These are phyloP conservation scores for Criorhina ranunculi DNA, from an alignment of 2,888 invertebrate genomes.

Conservation along the genomic window DNA sequence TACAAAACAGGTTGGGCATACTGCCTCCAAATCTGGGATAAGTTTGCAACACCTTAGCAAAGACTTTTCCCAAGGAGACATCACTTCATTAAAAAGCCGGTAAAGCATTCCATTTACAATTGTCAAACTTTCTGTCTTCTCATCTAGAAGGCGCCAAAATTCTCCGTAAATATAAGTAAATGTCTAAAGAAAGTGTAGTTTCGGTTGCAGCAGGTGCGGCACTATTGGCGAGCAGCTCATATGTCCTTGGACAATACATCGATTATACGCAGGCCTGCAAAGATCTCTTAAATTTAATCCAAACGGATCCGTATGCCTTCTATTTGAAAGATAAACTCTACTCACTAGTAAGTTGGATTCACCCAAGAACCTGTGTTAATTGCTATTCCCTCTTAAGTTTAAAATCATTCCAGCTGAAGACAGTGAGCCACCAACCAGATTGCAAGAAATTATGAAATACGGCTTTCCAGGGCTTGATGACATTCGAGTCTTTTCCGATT, in stretches of 20 bases:
- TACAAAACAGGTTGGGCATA: no score
- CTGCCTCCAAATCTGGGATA: no score
- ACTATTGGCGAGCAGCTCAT: slow-evolving; percentile 39
- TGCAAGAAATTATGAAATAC: slow-evolving; percentile 94
- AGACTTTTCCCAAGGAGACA: no score
- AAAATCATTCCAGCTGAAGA: neutral
- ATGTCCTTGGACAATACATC: slow-evolving; percentile 33
- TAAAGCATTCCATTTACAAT: no score
- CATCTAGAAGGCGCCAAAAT: slow-evolving; percentile 1
- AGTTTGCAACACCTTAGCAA: no score
- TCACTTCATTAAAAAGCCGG: no score
- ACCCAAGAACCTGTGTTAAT: neutral
- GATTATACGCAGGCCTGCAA: slow-evolving; percentile 17
- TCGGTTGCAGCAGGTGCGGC: slow-evolving; percentile 24
- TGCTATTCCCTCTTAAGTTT: slow-evolving; percentile 12
- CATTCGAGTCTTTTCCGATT: slow-evolving; percentile 94
- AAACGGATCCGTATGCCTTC: slow-evolving; percentile 52
- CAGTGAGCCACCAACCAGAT: slow-evolving; percentile 78
- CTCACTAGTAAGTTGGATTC: slow-evolving; percentile 38
- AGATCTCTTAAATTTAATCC: slow-evolving; percentile 17
- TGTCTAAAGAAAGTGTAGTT: slow-evolving; percentile 27
- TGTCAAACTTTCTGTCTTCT: neutral
- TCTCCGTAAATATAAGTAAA: slow-evolving; percentile 10
- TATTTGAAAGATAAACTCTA: slow-evolving; percentile 53
- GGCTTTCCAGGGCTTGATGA: slow-evolving; percentile 96